Base-by-base conservation (phyloP, 2,888 invertebrate species). In the Papilio gigon region DNA sequence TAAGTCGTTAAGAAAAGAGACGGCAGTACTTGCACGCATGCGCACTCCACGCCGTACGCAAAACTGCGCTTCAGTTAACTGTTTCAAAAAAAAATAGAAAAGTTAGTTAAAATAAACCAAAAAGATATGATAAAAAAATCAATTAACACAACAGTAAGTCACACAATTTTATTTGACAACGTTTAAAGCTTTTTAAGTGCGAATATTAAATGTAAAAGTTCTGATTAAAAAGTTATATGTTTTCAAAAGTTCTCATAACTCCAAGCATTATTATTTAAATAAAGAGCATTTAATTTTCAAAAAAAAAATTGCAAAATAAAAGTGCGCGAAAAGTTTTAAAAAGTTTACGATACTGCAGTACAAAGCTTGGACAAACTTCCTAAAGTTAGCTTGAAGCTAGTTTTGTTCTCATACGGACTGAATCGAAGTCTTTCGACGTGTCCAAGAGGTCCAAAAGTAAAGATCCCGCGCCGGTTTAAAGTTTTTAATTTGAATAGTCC, bases 401-500 rank as follows among this genome's bases (percentile, higher is more conserved):
- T 30, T 56, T 56, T 30, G 53, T 56, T 53, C n/a, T 27, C 8
- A 17, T 17, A 8, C 9, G 30, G n/a, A 9, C n/a, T 20, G 33
- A 20, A 12, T 30, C 14, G 17, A 22, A 40, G 22, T 35, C 42
- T 6, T 56, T 62, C 17, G 30, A 42, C 12, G 11, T 53, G 9
- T 11, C 12, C 17, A 8, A 42, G 22, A 33, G 25, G 30, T 58
- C 44, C 65, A 44, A 27, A 35, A 44, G 53, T n/a, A n/a, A 44
- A 33, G 62, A 56, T 83, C 82, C 80, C 79, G 80, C 80, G 78
- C 82, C 81, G 78, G 76, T 82, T 81, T 81, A 73, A 85, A 86
- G 82, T 84, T 86, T n/a, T 84, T 83, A 85, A 84, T 83, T 82
- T 75, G 75, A 81, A 80, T 75, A 77, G 83, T 80, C 79, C 78